Percentiles rank a stretch among this genome's conserved stretches.
Conservation (phyloP, 2,888 invertebrate species). For the Lydus trimaculatus region DNA sequence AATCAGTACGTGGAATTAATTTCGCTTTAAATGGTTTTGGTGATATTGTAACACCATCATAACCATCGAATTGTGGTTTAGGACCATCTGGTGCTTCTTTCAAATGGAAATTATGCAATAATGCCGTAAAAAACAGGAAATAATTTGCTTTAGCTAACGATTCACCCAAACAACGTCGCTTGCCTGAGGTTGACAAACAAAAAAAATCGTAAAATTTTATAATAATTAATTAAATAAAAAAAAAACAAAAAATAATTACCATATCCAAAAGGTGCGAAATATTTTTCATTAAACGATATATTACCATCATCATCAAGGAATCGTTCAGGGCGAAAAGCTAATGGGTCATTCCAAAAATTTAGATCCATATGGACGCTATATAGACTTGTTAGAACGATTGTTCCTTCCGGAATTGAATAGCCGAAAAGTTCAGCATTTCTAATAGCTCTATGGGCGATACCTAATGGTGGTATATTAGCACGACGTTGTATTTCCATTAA, state of each 20-base stretch:
- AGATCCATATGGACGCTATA: conserved; percentile 69
- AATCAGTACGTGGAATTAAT: conserved; percentile 40
- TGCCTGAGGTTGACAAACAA: conserved; percentile 59
- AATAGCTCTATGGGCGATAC: conserved; percentile 63
- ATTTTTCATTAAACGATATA: conserved; percentile 59
- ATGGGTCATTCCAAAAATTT: conserved; percentile 68
- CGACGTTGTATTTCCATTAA: conserved; percentile 64
- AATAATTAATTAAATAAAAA: background rate
- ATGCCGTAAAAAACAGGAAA: conserved; percentile 66
- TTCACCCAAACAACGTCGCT: conserved; percentile 71
- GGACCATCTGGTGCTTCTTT: conserved; percentile 47
- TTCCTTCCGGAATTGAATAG: conserved; percentile 63
- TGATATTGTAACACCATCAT: conserved; percentile 56
- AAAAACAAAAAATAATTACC: conserved; percentile 59
- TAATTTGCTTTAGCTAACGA: conserved; percentile 68
- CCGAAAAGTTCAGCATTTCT: conserved; percentile 60
- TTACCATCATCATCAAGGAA: conserved; percentile 68
- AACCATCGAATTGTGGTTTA: conserved; percentile 44
- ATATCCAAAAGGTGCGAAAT: conserved; percentile 71
- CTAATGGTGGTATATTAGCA: conserved; percentile 63
- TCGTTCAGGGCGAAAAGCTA: conserved; percentile 69
- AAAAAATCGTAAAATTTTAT: background rate
- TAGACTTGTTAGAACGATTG: conserved; percentile 68
- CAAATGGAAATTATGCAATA: conserved; percentile 65
- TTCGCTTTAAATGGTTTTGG: conserved; percentile 54